Evolutionary conservation across 1,140 invertebrate genomes (phyloP), one percentile per base, ranked within the genome.

Genomic region (Wasmannia auropunctata): DNA sequence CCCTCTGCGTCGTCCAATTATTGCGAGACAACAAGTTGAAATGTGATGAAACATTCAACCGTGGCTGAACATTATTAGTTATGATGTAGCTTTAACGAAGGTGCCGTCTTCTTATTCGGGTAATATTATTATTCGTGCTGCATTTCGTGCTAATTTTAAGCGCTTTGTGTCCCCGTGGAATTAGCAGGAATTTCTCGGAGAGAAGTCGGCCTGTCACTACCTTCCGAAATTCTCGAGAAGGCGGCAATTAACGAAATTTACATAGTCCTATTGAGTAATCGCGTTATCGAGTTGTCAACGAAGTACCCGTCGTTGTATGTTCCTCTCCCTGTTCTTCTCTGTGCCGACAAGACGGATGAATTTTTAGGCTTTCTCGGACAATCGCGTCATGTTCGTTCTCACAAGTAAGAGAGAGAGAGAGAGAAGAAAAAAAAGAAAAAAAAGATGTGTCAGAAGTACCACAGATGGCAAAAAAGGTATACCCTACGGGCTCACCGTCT

Each of bases 141-240:
- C 58, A 65, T 79, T 77, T 81, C 62, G 46, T 19, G 19, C 22
- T 85, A 63, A 67, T 67, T 85, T 77, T 83, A 54, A 58, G 51
- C 77, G 43, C 77, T 80, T 72, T 83, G 37, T 74, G 67, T 83
- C 79, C 56, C 79, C 7, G 37, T n/a, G 67, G 67, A 74, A 83
- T 83, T 83, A 83, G 25, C 37, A 22, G 37, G n/a, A 83, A 83
- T 83, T 72, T 83, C 79, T 46, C 79, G 14, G 25, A 31, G 51
- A 31, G 51, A 31, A 60, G 79, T 74, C 67, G 37, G 67, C 37
- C 25, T 31, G 79, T 54, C 51, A 51, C 51, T 54, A 31, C 25
- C 67, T 83, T 46, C 79, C 79, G 67, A 83, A 85, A 85, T 85
- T 85, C 74, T 63, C 81, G 81, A 63, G 81, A 85, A 85, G 49